phyloP scores from a whole-genome alignment of 2,888 invertebrate genomes.

The Agrochola lychnidis region DNA sequence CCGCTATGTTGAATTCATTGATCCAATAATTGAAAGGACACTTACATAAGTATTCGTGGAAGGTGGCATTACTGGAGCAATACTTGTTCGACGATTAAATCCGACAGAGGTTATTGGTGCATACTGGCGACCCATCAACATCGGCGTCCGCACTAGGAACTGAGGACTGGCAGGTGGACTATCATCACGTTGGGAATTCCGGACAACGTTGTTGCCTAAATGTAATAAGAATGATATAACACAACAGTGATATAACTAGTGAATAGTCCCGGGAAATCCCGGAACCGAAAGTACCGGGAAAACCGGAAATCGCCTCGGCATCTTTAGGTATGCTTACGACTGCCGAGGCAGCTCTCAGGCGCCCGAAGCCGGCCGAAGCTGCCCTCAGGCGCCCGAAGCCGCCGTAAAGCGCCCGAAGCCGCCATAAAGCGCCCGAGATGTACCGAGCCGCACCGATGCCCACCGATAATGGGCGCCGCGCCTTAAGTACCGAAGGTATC shows the following conservation, averaged over 20 bases:
- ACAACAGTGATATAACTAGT: not conserved
- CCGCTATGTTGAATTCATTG: not conserved
- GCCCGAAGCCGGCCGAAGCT: no score
- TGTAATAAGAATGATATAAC: conserved; percentile 1
- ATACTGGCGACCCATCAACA: conserved; percentile 76
- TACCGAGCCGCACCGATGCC: no score
- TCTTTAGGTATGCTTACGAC: no score
- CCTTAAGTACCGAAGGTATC: no score
- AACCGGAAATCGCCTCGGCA: no score
- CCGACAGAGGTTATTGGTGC: conserved; percentile 83
- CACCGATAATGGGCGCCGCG: no score
- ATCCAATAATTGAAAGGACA: conserved; percentile 34
- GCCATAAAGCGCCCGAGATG: no score
- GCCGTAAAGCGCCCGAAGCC: no score
- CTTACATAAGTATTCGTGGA: conserved; percentile 71
- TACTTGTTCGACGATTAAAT: conserved; percentile 74
- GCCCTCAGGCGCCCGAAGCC: no score
- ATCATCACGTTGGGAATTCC: conserved; percentile 79
- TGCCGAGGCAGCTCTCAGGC: no score
- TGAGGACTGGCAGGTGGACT: conserved; percentile 83
- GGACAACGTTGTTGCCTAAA: conserved; percentile 37
- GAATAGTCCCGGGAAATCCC: no score
- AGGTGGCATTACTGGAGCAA: conserved; percentile 75
- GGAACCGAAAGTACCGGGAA: no score
- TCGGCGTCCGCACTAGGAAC: conserved; percentile 75